Evolutionary conservation across 2,797 vertebrate genomes (phyloP), one percentile per base, ranked within the genome.

Genomic region (Acanthis flammea): DNA sequence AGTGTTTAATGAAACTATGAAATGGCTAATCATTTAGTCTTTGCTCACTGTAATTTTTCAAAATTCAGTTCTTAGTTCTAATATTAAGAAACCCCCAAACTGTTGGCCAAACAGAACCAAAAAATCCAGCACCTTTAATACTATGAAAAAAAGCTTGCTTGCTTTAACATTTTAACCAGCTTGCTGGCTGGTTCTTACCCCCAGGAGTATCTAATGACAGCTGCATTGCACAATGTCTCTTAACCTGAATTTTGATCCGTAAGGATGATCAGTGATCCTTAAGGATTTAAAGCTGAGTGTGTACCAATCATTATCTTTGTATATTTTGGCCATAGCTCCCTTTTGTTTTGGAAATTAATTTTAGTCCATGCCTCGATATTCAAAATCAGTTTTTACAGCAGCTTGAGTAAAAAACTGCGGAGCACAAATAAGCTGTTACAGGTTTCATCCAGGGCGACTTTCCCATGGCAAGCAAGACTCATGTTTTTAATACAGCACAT

Each of bases 331-430:
- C 47, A 19, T 41, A 72, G 35, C 22, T 95, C 18, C 23, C 9
- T 75, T 90, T 75, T 42, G 22, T 51, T 92, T 83, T 68, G 44
- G 87, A 84, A 84, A 70, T 58, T 14, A 35, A 50, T 67, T 88
- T 68, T n/a, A 61, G 50, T 74, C n/a, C 14, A 21, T 75, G 75
- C 31, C 27, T 91, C 6, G 12, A 1, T 45, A 74, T 17, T 48
- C 61, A 48, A 24, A 48, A 50, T 51, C 7, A 17, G 14, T 60
- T 89, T 92, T 76, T 57, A 67, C 25, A 60, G 19, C 0, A 1
- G 37, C 31, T 87, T 71, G 11, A 62, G 54, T 28, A 45, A 86
- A 35, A 81, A 61, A 25, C 9, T 51, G n/a, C 41, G 62, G 27
- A 62, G 51, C 33, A 55, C 44, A 81, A 65, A 72, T 31, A 58